Percentiles rank a stretch among this genome's conserved stretches.
phyloP scores from a whole-genome alignment of 2,888 invertebrate genomes.

The Drosophila setosimentum region DNA sequence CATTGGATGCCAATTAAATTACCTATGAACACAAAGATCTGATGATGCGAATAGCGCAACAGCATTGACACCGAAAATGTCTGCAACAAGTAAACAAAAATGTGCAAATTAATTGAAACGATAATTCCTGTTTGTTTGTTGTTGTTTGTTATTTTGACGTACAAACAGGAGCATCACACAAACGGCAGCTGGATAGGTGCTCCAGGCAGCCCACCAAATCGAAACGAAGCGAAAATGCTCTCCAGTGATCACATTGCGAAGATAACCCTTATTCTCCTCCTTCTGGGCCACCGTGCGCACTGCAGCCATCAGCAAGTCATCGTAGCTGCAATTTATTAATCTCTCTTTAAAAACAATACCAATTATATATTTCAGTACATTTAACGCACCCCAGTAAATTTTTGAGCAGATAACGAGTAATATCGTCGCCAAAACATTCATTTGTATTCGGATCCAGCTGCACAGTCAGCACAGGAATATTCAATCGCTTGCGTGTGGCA shows the following conservation, averaged over 20 bases:
- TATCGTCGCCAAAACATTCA: constrained; percentile 96
- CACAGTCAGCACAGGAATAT: constrained; percentile 96
- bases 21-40: constrained; percentile 99
- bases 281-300: constrained; percentile 97
- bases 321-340: constrained; percentile 87
- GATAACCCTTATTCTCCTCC: constrained; percentile 97
- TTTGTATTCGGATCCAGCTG: constrained; percentile 95
- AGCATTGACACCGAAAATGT: constrained; percentile 99
- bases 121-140: background rate
- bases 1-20: constrained; percentile 46
- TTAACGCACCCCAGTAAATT: constrained; percentile 91
- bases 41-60: constrained; percentile 99
- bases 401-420: constrained; percentile 95
- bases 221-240: constrained; percentile 99
- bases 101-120: constrained; percentile 84
- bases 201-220: constrained; percentile 98
- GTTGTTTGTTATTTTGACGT: constrained; percentile 88
- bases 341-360: background rate
- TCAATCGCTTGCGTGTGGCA: constrained; percentile 92
- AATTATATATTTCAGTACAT: no score
- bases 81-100: constrained; percentile 96
- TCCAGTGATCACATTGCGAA: constrained; percentile 98
- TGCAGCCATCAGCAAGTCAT: constrained; percentile 98
- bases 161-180: constrained; percentile 99
- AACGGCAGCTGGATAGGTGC: constrained; percentile 97